A percentile compares a stretch with the other conserved stretches of the same genome.
Evolutionary conservation across 2,888 invertebrate genomes (phyloP).

Genomic region (Coenonympha glycerion): DNA sequence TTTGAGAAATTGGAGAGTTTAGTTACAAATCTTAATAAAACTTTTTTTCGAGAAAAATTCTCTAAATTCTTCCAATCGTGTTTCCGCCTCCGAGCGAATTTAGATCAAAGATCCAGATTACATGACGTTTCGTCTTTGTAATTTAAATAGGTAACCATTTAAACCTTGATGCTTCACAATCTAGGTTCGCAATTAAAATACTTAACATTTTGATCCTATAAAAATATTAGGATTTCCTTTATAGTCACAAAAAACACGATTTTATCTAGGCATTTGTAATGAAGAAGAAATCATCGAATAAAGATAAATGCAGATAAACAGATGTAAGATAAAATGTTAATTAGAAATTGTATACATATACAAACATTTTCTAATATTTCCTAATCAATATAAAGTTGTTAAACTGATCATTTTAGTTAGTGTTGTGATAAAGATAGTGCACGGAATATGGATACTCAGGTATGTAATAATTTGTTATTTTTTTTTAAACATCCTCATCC

Average conservation of each 20-base stretch:
- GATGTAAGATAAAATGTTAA: conserved; percentile 3
- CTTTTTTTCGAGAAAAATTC: too few species aligned
- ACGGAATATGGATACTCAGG: neutral
- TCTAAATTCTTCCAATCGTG: too few species aligned
- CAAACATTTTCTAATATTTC: conserved; percentile 7
- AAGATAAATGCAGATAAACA: conserved; percentile 1
- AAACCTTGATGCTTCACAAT: too few species aligned
- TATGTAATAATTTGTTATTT: conserved; percentile 1
- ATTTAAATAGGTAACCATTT: too few species aligned
- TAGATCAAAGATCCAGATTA: too few species aligned
- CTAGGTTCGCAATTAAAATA: too few species aligned
- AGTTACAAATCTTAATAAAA: too few species aligned
- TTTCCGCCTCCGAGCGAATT: too few species aligned
- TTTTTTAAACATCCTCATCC: too few species aligned
- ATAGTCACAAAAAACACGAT: neutral
- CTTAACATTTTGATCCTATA: too few species aligned
- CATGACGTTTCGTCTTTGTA: too few species aligned
- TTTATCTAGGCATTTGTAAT: neutral
- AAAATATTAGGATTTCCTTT: neutral
- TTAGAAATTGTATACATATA: conserved; percentile 9
- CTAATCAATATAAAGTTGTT: neutral
- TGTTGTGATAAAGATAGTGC: neutral
- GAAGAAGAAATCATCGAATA: neutral
- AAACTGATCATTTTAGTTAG: neutral
- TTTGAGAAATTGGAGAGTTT: too few species aligned